Percentiles rank a stretch among this genome's conserved stretches.
phyloP scores from a whole-genome alignment of 2,888 invertebrate genomes.

The Capitulum mitella region DNA sequence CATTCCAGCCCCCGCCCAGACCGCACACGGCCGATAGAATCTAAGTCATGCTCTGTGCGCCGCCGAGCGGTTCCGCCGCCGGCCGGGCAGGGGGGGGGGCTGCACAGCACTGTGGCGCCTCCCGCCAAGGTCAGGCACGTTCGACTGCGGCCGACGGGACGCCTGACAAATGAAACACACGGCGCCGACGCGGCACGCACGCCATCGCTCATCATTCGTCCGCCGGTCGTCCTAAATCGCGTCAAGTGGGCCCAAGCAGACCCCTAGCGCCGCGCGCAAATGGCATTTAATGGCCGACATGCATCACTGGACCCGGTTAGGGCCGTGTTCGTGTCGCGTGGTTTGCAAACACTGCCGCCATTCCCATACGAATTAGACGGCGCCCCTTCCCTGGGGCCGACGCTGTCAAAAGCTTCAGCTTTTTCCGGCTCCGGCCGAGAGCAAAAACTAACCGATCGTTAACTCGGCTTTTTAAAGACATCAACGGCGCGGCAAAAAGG shows the following conservation, averaged over 20 bases:
- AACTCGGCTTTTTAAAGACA: neutral
- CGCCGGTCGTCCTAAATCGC: neutral
- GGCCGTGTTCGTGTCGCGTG: neutral
- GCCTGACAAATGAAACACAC: no score
- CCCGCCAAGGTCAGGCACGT: no score
- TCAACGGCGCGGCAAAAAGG: neutral
- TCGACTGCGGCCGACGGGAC: no score
- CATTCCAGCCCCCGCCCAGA: no score
- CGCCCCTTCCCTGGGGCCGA: no score
- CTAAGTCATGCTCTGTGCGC: neutral
- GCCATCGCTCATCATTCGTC: neutral
- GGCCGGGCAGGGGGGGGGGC: no score
- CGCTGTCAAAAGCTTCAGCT: neutral
- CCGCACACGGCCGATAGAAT: neutral
- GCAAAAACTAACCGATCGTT: neutral
- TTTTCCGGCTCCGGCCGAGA: neutral
- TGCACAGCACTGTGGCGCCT: no score
- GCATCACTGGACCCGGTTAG: neutral
- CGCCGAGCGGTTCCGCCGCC: neutral
- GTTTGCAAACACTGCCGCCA: neutral
- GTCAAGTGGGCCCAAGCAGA: neutral
- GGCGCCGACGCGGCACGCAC: neutral
- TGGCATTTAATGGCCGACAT: neutral
- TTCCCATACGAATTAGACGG: no score
- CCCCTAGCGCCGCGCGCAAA: neutral